phyloP scores from a whole-genome alignment of 1,140 invertebrate species.

The Drosophila equinoxialis region DNA sequence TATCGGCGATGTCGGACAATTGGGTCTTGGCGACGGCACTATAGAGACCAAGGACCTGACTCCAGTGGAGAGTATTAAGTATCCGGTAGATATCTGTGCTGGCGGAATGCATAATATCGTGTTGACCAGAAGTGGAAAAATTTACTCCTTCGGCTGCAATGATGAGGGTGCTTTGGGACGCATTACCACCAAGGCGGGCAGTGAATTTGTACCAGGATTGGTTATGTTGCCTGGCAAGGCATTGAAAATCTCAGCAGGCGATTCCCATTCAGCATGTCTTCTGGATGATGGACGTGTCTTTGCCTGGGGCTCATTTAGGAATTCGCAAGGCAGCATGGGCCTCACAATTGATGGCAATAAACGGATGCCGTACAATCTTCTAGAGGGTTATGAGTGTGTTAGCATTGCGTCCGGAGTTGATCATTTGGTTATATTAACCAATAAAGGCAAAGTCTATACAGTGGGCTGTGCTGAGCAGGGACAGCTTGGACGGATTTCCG shows the following conservation, averaged over 20 bases:
- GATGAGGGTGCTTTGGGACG: constrained; percentile 96
- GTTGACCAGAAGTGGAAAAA: constrained; percentile 89
- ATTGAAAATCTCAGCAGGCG: constrained; percentile 93
- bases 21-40: constrained; percentile 92
- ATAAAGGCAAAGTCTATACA: constrained; percentile 90
- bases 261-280: constrained; percentile 96
- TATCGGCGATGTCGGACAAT: constrained; percentile 94
- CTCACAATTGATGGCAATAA: constrained; percentile 88
- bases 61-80: constrained; percentile 86
- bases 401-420: constrained; percentile 94
- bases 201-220: constrained; percentile 87
- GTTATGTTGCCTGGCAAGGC: constrained; percentile 88
- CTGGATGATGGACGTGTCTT: constrained; percentile 93
- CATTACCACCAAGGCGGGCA: constrained; percentile 89
- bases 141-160: constrained; percentile 89
- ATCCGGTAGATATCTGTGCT: constrained; percentile 89
- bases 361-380: constrained; percentile 86
- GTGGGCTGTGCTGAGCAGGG: constrained; percentile 96
- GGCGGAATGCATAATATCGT: constrained; percentile 97
- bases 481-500: constrained; percentile 86
- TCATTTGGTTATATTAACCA: constrained; percentile 92
- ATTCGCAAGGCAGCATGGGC: constrained; percentile 95
- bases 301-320: constrained; percentile 94
- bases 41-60: constrained; percentile 89
- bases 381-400: constrained; percentile 85